A percentile compares a stretch with the other conserved stretches of the same genome.
These are phyloP conservation scores for Periophthalmodon schlosseri DNA, from an alignment of 2,113 vertebrate genomes.

Conservation along the genomic window DNA sequence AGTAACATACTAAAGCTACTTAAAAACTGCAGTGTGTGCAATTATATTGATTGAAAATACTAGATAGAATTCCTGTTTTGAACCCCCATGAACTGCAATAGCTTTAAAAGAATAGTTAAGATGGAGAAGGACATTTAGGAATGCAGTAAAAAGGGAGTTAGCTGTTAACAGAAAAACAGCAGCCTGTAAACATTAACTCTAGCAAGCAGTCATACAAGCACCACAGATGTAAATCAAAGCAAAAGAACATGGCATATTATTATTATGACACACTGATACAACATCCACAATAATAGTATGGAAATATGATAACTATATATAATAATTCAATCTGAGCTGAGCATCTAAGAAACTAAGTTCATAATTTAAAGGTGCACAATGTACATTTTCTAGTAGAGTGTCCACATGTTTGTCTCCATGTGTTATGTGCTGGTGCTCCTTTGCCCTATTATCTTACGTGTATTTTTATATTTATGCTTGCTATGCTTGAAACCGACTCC, in stretches of 20 bases:
- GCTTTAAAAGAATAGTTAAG: background rate
- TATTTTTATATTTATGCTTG: no score
- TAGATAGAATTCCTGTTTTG: conserved; percentile 3
- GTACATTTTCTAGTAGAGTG: no score
- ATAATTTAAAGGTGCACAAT: background rate
- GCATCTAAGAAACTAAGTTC: conserved; percentile 4
- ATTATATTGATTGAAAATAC: background rate
- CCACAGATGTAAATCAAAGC: background rate
- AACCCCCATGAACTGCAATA: conserved; percentile 1
- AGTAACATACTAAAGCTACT: conserved; percentile 39
- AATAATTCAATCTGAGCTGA: background rate
- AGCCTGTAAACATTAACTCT: background rate
- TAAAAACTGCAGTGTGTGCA: conserved; percentile 14
- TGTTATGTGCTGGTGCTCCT: no score
- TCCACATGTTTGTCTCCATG: no score
- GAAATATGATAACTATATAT: no score
- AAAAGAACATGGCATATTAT: background rate
- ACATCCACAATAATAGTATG: background rate
- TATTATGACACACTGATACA: background rate
- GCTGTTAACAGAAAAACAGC: background rate
- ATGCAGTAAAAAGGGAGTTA: background rate
- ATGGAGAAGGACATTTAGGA: background rate
- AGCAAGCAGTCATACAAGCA: background rate
- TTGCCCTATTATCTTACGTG: no score
- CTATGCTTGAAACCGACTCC: no score